Base-by-base conservation (phyloP, 2,113 vertebrate species). In the Chloroceryle aenea region DNA sequence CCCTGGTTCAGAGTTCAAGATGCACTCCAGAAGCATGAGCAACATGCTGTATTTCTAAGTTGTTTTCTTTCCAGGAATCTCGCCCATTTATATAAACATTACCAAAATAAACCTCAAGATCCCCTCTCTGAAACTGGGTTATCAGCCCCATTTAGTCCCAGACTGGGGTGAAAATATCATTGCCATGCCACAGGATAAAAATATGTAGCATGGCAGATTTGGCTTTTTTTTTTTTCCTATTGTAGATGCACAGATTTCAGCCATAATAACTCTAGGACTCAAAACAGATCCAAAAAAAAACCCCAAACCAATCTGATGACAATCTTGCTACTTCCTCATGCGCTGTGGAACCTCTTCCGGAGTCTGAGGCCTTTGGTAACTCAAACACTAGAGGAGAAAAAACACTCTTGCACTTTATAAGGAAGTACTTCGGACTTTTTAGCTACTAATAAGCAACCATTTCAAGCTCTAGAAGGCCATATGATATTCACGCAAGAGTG, bases 251-350 rank as follows among this genome's bases (percentile, higher is more conserved):
- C 7, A 78, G 14, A 78, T 59, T 92, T 85, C 63, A 83, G 48
- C 14, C 19, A 43, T 38, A 61, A 9, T 14, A 90, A 91, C 14
- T 68, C 15, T 29, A 87, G n/a, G 68, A 67, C 10, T 64, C 45
- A 79, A 91, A 82, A 14, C 3, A 91, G 36, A 79, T n/a, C 26
- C 25, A 69, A 73, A 55, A 78, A 63, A 81, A 59, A 78, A 1
- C 0, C 0, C 13, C 43, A 47, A 84, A 74, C 2, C 4, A 40
- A 71, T 56, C 48, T 66, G 27, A 73, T 55, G 47, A 56, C 11
- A 43, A 34, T 61, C 56, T 75, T 43, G 19, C 47, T 94, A 61
- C 22, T 80, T 67, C 48, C 29, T 58, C 77, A 75, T 7, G 75
- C 14, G 47, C 10, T 19, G 26, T 5, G 30, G 48, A 78, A 82